Evolutionary conservation across 2,888 invertebrate genomes (phyloP).

Genomic region (Drosophila stalkeri): DNA sequence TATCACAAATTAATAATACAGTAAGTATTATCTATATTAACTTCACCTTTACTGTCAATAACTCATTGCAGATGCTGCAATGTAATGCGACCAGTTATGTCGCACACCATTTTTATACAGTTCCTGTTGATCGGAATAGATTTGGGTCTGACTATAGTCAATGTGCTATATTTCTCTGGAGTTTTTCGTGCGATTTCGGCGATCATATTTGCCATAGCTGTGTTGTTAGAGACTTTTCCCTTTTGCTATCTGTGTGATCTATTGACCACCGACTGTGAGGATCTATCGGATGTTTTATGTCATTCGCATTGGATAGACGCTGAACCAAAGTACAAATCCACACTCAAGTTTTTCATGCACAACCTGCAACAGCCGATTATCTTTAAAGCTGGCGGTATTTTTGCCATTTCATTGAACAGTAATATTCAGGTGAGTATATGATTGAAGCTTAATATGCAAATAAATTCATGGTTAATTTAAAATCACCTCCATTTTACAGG

Average conservation of each 20-base stretch:
- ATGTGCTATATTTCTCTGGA: slow-evolving; percentile 39
- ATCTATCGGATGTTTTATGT: slow-evolving; percentile 26
- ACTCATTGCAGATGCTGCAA: slow-evolving; percentile 13
- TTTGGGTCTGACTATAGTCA: slow-evolving; percentile 48
- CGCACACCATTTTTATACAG: slow-evolving; percentile 52
- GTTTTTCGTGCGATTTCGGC: slow-evolving; percentile 50
- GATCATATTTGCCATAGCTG: slow-evolving; percentile 26
- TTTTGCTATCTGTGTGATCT: slow-evolving; percentile 65
- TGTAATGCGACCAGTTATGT: slow-evolving; percentile 15
- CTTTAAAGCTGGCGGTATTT: slow-evolving; percentile 38
- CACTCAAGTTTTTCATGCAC: slow-evolving; percentile 31
- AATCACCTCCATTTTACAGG: not conserved
- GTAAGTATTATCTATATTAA: slow-evolving; percentile 28
- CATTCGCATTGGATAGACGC: slow-evolving; percentile 45
- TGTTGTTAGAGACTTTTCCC: slow-evolving; percentile 59
- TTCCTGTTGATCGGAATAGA: slow-evolving; percentile 53
- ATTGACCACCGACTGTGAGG: slow-evolving; percentile 45
- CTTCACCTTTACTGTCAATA: not conserved
- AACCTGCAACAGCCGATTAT: slow-evolving; percentile 37
- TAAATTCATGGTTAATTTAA: not conserved
- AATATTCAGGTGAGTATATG: slow-evolving; percentile 53
- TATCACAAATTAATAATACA: slow-evolving; percentile 52
- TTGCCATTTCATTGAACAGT: slow-evolving; percentile 41
- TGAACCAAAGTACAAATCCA: slow-evolving; percentile 28
- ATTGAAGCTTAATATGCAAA: not conserved